phyloP scores from a whole-genome alignment of 2,888 invertebrate species.

The Iselma pallidipennis region DNA sequence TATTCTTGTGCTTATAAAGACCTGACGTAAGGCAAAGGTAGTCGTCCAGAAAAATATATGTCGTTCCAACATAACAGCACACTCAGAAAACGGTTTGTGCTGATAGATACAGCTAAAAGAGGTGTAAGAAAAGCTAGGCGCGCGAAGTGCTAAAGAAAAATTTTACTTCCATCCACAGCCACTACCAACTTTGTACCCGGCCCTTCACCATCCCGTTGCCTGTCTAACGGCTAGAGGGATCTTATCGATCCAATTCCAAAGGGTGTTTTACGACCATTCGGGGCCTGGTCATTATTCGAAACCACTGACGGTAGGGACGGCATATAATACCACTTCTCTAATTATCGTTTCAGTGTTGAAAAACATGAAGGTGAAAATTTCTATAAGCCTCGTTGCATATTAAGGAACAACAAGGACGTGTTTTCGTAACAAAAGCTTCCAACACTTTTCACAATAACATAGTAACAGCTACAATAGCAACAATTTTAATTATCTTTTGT shows the following conservation, averaged over 20 bases:
- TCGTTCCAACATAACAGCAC: neutral
- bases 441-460: neutral
- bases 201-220: neutral
- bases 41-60: slow-evolving; percentile 18
- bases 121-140: slow-evolving; percentile 23
- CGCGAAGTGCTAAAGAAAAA: slow-evolving; percentile 27
- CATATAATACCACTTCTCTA: neutral
- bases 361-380: neutral
- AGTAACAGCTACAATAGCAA: neutral
- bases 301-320: neutral
- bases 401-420: neutral
- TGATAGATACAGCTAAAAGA: slow-evolving; percentile 13
- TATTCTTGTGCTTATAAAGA: slow-evolving; percentile 30
- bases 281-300: neutral
- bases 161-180: slow-evolving; percentile 21
- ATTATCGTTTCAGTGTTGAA: neutral
- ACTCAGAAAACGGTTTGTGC: slow-evolving; percentile 10
- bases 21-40: slow-evolving; percentile 23
- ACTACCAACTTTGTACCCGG: neutral
- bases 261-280: neutral
- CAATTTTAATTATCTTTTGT: neutral
- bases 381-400: neutral
- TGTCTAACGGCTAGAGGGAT: neutral
- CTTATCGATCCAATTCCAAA: slow-evolving; percentile 8
- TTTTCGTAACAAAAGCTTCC: neutral